Conservation (phyloP, 2,888 invertebrate genomes). For the Drosophila anomelani region DNA sequence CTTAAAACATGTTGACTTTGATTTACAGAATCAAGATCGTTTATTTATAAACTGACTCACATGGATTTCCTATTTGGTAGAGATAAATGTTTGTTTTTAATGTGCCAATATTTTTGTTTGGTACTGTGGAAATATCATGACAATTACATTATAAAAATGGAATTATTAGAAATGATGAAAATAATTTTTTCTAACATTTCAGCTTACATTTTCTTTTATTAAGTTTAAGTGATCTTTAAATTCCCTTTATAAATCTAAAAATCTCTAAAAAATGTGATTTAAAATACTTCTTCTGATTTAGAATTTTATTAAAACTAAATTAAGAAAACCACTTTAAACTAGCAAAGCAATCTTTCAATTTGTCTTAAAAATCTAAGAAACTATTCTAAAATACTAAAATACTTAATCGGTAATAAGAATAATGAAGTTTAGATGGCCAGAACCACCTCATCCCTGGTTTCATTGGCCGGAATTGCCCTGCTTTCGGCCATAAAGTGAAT, state of each 20-base stretch:
- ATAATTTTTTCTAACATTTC: too few species aligned
- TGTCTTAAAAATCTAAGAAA: not conserved
- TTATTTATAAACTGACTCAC: slow-evolving; percentile 10
- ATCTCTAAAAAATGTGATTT: not conserved
- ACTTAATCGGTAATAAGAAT: not conserved
- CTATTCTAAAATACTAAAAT: not conserved
- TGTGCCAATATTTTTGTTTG: not conserved
- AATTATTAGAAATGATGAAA: too few species aligned
- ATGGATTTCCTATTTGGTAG: not conserved
- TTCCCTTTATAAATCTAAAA: too few species aligned
- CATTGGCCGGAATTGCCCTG: slow-evolving; percentile 15
- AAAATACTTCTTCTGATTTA: not conserved
- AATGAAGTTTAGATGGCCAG: not conserved
- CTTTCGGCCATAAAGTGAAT: slow-evolving; percentile 44
- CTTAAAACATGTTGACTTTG: not conserved
- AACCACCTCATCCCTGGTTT: slow-evolving; percentile 10
- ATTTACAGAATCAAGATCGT: slow-evolving; percentile 3
- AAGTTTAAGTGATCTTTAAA: too few species aligned
- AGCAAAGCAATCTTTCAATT: not conserved
- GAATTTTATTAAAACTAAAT: not conserved
- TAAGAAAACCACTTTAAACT: not conserved
- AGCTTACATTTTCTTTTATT: too few species aligned
- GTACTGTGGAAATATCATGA: not conserved
- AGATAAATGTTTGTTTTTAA: slow-evolving; percentile 10
- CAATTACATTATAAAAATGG: not conserved